Evolutionary conservation across 2,888 invertebrate genomes (phyloP), one percentile per base, ranked within the genome.

Genomic region (Mantis religiosa): DNA sequence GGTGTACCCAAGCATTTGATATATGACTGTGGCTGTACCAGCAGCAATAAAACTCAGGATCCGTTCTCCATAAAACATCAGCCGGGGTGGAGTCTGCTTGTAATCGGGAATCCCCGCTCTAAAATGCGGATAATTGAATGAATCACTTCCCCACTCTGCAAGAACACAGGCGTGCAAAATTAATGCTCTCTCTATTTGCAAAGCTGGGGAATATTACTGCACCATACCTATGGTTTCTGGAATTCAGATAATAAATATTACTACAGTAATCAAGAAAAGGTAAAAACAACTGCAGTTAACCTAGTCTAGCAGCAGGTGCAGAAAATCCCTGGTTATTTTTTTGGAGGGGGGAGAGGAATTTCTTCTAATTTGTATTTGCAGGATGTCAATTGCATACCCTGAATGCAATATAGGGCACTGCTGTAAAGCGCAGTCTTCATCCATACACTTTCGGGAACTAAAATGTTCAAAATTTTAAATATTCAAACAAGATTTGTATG

Each of bases 51-150:
- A 84, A 84, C 34, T 41, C 41, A n/a, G 27, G 30, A 30, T 84
- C 84, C 84, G 28, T 25, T 84, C 84, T 84, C 84, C 84, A 84
- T 84, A 84, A 84, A 84, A 71, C 54, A 71, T 71, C 84, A 41
- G 20, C 41, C 12, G 47, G 41, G 41, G 84, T 41, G n/a, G 34
- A 25, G 47, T 27, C 30, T 15, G 25, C 25, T 30, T 30, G 84
- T 84, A 84, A 84, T 84, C 15, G 84, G 84, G 84, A 84, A 84
- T 84, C 84, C 84, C 84, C 84, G 84, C 47, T 41, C 84, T 84
- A 84, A 84, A 84, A 41, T 47, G 28, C 34, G 84, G 84, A 41
- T 84, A 84, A 20, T 27, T 84, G 84, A 41, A 84, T 84, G 84
- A 84, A 84, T 84, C 84, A 84, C 84, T 84, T 41, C 34, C 41